These are phyloP conservation scores for Scartelaos histophorus DNA, from an alignment of 2,113 vertebrate genomes.

Conservation along the genomic window DNA sequence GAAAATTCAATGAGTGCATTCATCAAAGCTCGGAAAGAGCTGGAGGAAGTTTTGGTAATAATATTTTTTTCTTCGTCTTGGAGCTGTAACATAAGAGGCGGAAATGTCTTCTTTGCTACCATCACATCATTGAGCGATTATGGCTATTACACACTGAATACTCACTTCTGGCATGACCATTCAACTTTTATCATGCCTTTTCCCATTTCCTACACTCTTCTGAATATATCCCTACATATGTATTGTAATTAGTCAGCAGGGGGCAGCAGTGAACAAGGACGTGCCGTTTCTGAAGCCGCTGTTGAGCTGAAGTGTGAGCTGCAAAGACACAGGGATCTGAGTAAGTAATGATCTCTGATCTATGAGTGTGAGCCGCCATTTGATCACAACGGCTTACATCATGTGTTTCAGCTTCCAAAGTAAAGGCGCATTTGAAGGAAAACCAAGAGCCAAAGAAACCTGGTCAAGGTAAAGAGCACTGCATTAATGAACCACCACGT, in stretches of 20 bases:
- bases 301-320: conserved; percentile 72
- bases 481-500: background rate
- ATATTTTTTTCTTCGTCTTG: conserved; percentile 41
- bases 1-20: conserved; percentile 72
- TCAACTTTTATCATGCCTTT: background rate
- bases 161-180: conserved; percentile 31
- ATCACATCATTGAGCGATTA: conserved; percentile 36
- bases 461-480: conserved; percentile 29
- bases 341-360: conserved; percentile 68
- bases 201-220: background rate
- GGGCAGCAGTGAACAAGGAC: conserved; percentile 87
- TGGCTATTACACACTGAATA: conserved; percentile 40
- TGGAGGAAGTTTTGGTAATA: conserved; percentile 77
- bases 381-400: conserved; percentile 19
- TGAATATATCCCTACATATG: background rate
- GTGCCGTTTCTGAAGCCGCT: conserved; percentile 39
- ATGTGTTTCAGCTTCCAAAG: conserved; percentile 71
- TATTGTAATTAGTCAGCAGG: conserved; percentile 80
- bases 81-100: conserved; percentile 49
- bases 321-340: conserved; percentile 72
- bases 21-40: conserved; percentile 72
- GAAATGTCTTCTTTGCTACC: conserved; percentile 41
- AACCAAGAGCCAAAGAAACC: background rate
- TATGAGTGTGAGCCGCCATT: background rate
- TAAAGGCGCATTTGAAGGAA: conserved; percentile 38